Evolutionary conservation across 2,113 vertebrate genomes (phyloP), one percentile per base, ranked within the genome.

Genomic region (Hippopotamus amphibius): DNA sequence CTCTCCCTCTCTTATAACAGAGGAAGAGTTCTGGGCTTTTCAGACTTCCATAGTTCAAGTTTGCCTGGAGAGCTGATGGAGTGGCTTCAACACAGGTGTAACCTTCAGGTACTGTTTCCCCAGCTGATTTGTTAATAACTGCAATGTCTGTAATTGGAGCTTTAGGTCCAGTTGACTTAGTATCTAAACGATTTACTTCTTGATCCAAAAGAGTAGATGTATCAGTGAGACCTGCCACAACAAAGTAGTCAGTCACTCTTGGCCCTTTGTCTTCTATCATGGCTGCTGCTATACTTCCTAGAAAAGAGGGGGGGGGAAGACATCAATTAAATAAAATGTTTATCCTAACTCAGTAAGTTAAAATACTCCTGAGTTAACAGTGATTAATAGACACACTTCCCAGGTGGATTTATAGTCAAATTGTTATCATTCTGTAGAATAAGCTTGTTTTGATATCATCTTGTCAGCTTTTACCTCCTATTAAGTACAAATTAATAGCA

Each of bases 251-350:
- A 19, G 99, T 99, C 98, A 99, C 99, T 12, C 99, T 99, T 95
- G 99, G 99, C 97, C 99, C 99, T 98, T 99, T 99, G 98, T 99
- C 99, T 99, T 99, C 99, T 95, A 99, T 99, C 99, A 99, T 99
- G 99, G 98, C 98, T 99, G 98, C 96, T 90, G 66, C 26, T 97
- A 37, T 86, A 65, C 43, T 97, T 97, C 98, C 99, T 99, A 99
- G 97, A 65, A 63, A 77, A 68, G 19, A 24, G 22, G 21, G 7
- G 46, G 21, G 15, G 80, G 77, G 83, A 68, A 96, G 14, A 91
- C 9, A 96, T 5, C 76, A 92, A 93, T 98, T 46, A 94, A 97
- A 94, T 30, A 61, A 87, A 83, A 50, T 63, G 50, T 97, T 94
- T 96, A 97, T 93, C 68, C 37, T 76, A 46, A 85, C 24, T 95